Conservation (phyloP, 2,113 vertebrate species). For the Protobothrops flavoviridis region DNA sequence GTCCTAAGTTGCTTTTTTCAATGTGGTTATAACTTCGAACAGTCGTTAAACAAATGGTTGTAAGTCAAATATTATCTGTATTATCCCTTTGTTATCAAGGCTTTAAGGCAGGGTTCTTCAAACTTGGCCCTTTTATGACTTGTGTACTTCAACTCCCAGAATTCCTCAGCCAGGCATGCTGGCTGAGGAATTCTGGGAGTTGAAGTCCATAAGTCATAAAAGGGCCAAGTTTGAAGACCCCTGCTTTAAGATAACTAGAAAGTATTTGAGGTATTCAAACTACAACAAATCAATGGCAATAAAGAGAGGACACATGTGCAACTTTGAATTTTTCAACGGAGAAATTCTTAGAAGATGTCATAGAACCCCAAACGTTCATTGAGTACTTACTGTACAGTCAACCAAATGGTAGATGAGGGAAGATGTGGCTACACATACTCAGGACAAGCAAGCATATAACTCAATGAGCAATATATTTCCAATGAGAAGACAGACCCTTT, state of each 20-base stretch:
- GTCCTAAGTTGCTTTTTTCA: not conserved
- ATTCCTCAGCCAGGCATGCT: no score
- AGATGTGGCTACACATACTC: not conserved
- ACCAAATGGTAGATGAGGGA: not conserved
- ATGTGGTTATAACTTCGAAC: not conserved
- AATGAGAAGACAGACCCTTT: not conserved
- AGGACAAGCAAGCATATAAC: not conserved
- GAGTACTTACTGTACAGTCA: not conserved
- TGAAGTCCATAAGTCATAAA: no score
- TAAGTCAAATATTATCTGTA: not conserved
- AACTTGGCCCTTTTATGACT: no score
- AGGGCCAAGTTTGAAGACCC: no score
- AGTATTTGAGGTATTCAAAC: not conserved
- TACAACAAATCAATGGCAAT: constrained; percentile 17
- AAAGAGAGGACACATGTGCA: constrained; percentile 22
- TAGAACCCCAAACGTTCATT: not conserved
- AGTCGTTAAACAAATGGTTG: not conserved
- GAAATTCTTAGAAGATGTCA: fast-evolving
- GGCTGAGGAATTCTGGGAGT: no score
- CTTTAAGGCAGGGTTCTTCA: not conserved
- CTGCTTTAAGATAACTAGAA: not conserved
- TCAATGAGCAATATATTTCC: not conserved
- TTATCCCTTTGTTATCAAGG: constrained; percentile 8
- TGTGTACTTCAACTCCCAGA: no score
- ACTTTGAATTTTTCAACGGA: constrained; percentile 18